Base-by-base conservation (phyloP, 2,113 vertebrate genomes). In the Calidris pugnax region DNA sequence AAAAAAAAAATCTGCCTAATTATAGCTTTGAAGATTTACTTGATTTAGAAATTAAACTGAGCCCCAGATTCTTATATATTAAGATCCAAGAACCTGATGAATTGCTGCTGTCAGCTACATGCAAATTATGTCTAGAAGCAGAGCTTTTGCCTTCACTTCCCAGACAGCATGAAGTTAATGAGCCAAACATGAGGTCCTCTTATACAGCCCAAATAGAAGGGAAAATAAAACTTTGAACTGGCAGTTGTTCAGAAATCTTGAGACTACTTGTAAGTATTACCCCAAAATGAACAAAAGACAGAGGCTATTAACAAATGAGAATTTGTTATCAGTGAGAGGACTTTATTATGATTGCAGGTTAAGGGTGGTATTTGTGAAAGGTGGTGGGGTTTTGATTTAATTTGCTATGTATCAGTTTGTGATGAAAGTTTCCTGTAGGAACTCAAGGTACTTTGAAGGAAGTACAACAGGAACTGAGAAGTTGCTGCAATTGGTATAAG, bases 111-210 rank as follows among this genome's bases (percentile, higher is more conserved):
- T 95, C 95, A 91, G 77, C 39, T 81, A 71, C 67, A 79, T 62
- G 79, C 81, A 97, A 93, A 97, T 91, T 90, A 22, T 21, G 43
- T 87, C 84, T 81, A 43, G 71, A 71, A 83, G 62, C 91, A 93
- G 69, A 92, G 51, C 53, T 79, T 77, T 50, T 66, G 74, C 74
- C 51, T 92, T 90, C 77, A 28, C 69, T 89, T 95, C 62, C 55
- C 62, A 84, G 90, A 82, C 62, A 86, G 60, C 56, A 43, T 72
- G 59, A 96, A 97, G 76, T 84, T 93, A 97, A 97, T 95, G 86
- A 97, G 62, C 71, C 93, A 93, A 94, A 91, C 56, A 69, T 16
- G 17, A 91, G 15, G 48, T 66, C 73, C 8, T 90, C 84, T 89
- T 85, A 66, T 45, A 87, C 57, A 87, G 79, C 69, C 78, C 86